Conservation (phyloP, 2,113 vertebrate species). For the Tragelaphus scriptus region DNA sequence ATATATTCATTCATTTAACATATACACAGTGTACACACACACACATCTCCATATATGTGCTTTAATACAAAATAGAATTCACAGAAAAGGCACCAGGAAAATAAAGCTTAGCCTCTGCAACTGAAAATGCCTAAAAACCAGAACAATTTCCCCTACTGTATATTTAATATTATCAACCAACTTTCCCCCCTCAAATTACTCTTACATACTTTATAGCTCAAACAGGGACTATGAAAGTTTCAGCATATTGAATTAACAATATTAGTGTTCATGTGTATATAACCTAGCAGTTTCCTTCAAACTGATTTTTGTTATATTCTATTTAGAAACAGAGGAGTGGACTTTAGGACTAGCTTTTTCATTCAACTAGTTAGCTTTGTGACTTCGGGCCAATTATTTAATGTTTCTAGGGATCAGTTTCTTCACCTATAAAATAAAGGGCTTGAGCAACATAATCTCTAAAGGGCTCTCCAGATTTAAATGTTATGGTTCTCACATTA, state of each 20-base stretch:
- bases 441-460: not conserved
- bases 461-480: not conserved
- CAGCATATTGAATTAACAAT: constrained; percentile 1
- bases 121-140: not conserved
- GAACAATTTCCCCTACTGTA: not conserved
- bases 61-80: constrained; percentile 19
- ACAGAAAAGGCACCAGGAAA: constrained; percentile 22
- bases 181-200: not conserved
- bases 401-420: constrained; percentile 4
- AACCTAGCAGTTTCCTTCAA: not conserved
- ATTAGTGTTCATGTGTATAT: not conserved
- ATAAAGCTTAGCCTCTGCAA: not conserved
- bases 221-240: not conserved
- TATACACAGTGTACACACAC: not conserved
- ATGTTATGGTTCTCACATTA: constrained; percentile 61
- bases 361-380: constrained; percentile 23
- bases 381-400: not conserved
- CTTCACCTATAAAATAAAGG: constrained; percentile 17
- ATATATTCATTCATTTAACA: not conserved
- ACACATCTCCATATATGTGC: not conserved
- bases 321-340: not conserved
- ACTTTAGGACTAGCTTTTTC: not conserved
- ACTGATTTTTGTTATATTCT: constrained; percentile 17
- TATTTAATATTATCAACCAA: constrained; percentile 19
- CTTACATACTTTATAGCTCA: not conserved